phyloP scores from a whole-genome alignment of 2,888 invertebrate genomes.

The Galerucella calmariensis region DNA sequence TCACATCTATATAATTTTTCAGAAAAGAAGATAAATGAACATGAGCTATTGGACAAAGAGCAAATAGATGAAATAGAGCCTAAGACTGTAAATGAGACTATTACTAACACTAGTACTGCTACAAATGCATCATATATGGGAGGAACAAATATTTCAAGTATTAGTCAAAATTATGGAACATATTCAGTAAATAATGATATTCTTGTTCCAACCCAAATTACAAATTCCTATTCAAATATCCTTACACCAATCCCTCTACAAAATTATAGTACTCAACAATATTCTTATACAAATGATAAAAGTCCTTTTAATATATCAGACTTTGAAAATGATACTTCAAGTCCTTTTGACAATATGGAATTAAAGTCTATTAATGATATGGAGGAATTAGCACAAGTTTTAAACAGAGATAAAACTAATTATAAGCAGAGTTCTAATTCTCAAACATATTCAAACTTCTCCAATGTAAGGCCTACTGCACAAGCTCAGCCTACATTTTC shows the following conservation, averaged over 20 bases:
- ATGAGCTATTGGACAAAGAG: conserved; percentile 44
- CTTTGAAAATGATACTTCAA: conserved; percentile 91
- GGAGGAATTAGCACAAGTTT: conserved; percentile 87
- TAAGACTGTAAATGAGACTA: conserved; percentile 44
- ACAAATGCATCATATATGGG: conserved; percentile 30
- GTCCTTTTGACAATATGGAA: conserved; percentile 94
- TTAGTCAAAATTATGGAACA: conserved; percentile 45
- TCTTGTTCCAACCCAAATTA: conserved; percentile 56
- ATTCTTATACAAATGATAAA: conserved; percentile 51
- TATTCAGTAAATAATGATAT: conserved; percentile 48
- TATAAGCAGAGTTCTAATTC: conserved; percentile 32
- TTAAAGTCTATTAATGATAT: conserved; percentile 92
- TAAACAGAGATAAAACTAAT: conserved; percentile 61
- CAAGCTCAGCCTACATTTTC: conserved; percentile 40
- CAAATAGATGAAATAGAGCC: conserved; percentile 44
- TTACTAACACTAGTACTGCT: conserved; percentile 34
- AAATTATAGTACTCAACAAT: conserved; percentile 42
- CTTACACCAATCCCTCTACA: conserved; percentile 64
- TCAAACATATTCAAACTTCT: conserved; percentile 39
- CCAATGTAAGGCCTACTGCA: conserved; percentile 26
- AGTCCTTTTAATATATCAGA: conserved; percentile 73
- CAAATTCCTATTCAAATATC: conserved; percentile 60
- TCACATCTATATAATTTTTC: neutral
- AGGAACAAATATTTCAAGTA: conserved; percentile 33
- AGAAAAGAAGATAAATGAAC: conserved; percentile 42